A percentile compares a stretch with the other conserved stretches of the same genome.
Evolutionary conservation across 2,113 vertebrate species (phyloP).

Genomic region (Rhinichthys klamathensis): DNA sequence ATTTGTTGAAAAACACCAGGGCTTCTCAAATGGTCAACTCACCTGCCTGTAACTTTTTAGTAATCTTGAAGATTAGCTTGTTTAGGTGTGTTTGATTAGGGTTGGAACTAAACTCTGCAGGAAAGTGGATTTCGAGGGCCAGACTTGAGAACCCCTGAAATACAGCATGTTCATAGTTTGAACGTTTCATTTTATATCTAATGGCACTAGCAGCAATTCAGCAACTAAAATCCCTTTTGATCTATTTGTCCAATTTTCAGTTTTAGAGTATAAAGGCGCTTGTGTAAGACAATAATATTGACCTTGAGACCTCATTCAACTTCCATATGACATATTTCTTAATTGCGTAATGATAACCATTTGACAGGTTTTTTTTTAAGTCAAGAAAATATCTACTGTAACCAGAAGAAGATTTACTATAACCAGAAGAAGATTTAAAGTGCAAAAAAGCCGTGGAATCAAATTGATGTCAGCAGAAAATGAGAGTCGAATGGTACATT

Average conservation of each 20-base stretch:
- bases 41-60: no score
- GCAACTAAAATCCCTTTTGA: not conserved
- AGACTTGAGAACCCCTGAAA: no score
- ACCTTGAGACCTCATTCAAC: not conserved
- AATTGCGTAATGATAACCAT: not conserved
- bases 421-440: no score
- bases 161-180: not conserved
- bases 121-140: no score
- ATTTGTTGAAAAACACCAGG: not conserved
- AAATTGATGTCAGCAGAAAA: not conserved
- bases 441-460: not conserved
- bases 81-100: no score
- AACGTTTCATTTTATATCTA: not conserved
- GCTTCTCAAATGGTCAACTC: no score
- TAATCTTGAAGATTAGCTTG: no score
- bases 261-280: not conserved
- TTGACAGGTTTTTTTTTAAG: not conserved
- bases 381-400: not conserved
- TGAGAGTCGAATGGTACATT: no score
- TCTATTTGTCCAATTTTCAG: not conserved
- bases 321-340: not conserved
- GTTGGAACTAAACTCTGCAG: no score
- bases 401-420: no score
- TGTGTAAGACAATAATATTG: not conserved
- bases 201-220: not conserved